Evolutionary conservation across 2,797 vertebrate species (phyloP).

Genomic region (Poeciliopsis paucimaculata): DNA sequence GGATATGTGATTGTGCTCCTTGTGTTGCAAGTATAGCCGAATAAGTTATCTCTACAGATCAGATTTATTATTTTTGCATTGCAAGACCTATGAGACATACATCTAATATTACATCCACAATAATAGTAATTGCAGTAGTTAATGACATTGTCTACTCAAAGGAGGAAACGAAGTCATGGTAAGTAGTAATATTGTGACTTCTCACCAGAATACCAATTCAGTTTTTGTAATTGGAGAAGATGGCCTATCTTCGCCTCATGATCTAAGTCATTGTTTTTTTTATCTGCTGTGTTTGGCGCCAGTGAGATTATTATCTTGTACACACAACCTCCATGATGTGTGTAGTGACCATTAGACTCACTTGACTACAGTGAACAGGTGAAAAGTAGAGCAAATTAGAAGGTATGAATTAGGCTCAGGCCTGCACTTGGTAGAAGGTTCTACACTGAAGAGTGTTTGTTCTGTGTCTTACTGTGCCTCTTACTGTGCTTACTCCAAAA

Average conservation of each 20-base stretch:
- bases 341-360: not conserved
- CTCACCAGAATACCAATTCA: not conserved
- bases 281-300: not conserved
- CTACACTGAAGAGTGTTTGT: not conserved
- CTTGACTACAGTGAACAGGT: not conserved
- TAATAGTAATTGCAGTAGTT: not conserved
- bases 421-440: not conserved
- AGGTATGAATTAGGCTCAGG: not conserved
- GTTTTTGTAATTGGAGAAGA: not conserved
- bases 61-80: not conserved
- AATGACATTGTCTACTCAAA: not conserved
- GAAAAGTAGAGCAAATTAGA: not conserved
- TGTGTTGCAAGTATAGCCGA: not conserved
- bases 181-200: not conserved
- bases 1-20: not conserved
- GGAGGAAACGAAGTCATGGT: too few relatives aligned
- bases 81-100: not conserved
- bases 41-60: not conserved
- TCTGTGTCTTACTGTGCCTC: not conserved
- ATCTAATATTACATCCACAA: not conserved
- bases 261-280: not conserved
- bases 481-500: too few relatives aligned
- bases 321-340: not conserved
- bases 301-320: not conserved
- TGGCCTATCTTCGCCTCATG: not conserved